Evolutionary conservation across 2,113 vertebrate species (phyloP), one percentile per base, ranked within the genome.

Genomic region (Crocuta crocuta): DNA sequence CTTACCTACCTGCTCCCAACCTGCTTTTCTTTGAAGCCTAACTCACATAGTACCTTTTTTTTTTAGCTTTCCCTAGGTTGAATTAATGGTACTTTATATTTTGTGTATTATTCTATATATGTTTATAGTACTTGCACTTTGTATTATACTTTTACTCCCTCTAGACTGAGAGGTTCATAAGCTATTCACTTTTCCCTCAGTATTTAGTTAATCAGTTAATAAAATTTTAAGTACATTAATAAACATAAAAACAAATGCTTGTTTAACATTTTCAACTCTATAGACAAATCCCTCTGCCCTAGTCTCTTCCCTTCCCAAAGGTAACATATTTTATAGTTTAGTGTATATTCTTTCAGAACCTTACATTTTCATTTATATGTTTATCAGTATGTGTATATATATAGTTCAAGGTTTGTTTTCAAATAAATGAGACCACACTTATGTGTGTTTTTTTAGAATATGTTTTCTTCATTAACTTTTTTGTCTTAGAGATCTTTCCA

Each of bases 191-290:
- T 96, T 82, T 6, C 83, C 71, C 28, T 89, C 15, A 31, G 19
- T 68, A 89, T 89, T 89, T 89, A 73, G 33, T 68, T 88, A 89
- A 68, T 61, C 92, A 43, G 43, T 63, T 88, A 79, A 53, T 55
- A 55, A 73, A 43, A 78, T 91, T 88, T 78, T 63, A 91, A 82
- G 66, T 94, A 82, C 11, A 94, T 23, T 92, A n/a, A 45, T 48
- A 96, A 90, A 74, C 45, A 76, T 85, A 43, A 96, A 97, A 96
- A 70, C 39, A 81, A 74, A 81, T 94, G 33, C 13, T 74, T 73
- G 7, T 53, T 91, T 82, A 82, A 71, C 48, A 85, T n/a, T 70
- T 86, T 92, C 35, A 66, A 13, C n/a, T 73, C 2, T 61, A 12
- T 61, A 58, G 63, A 87, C 26, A 68, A 65, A 55, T 86, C 79